A percentile compares a stretch with the other conserved stretches of the same genome.
phyloP scores from a whole-genome alignment of 1,140 invertebrate species.

The Saccostrea cuccullata region DNA sequence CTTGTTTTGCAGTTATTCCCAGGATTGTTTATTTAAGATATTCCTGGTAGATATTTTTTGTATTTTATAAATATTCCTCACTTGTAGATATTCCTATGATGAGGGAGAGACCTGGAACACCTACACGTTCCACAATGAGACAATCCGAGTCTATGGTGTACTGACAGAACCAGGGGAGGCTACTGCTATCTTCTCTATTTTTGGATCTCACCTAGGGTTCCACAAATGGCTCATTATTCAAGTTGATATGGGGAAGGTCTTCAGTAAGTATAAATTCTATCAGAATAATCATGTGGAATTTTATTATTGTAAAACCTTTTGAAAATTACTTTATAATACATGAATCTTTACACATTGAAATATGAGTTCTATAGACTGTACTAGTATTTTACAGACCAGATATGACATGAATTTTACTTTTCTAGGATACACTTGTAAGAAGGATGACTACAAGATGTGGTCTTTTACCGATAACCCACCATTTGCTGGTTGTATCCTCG shows the following conservation, averaged over 20 bases:
- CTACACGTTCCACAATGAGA: slow-evolving; percentile 85
- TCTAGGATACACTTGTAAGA: slow-evolving; percentile 81
- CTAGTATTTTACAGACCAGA: slow-evolving; percentile 55
- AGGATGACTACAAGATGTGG: slow-evolving; percentile 93
- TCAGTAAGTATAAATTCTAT: slow-evolving; percentile 79
- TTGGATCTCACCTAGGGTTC: slow-evolving; percentile 85
- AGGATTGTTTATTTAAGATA: not conserved
- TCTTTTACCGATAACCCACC: slow-evolving; percentile 73
- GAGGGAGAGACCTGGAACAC: slow-evolving; percentile 90
- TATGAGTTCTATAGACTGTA: not conserved
- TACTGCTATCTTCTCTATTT: slow-evolving; percentile 93
- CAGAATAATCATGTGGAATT: too few relatives aligned
- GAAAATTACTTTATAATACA: not conserved
- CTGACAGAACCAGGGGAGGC: slow-evolving; percentile 96
- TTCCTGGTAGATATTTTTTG: not conserved
- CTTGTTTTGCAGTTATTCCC: not conserved
- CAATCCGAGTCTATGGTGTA: slow-evolving; percentile 87
- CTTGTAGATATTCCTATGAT: slow-evolving; percentile 87
- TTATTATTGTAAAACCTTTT: not conserved
- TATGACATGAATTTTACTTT: slow-evolving; percentile 54
- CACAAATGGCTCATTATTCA: slow-evolving; percentile 94
- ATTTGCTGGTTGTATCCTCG: slow-evolving; percentile 84
- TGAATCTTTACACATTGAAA: not conserved
- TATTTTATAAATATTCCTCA: not conserved
- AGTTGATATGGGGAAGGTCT: slow-evolving; percentile 87